Conservation (phyloP, 1,140 invertebrate genomes). For the Dreissena rostriformis region DNA sequence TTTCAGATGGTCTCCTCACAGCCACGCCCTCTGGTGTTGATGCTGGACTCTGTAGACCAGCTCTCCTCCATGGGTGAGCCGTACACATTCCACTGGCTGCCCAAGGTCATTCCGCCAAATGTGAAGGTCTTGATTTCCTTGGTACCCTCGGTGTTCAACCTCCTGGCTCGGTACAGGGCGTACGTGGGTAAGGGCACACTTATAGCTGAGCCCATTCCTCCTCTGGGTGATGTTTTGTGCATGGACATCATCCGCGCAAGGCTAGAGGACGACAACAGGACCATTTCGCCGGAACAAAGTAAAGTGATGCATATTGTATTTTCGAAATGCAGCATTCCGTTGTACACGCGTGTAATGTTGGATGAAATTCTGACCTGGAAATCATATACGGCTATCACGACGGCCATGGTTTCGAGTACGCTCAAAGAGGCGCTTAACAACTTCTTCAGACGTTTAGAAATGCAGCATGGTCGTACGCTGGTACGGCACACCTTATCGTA, state of each 20-base stretch:
- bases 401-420: conserved; percentile 50
- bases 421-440: conserved; percentile 60
- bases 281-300: conserved; percentile 80
- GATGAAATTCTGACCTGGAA: conserved; percentile 63
- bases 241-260: conserved; percentile 41
- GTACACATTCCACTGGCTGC: conserved; percentile 73
- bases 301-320: conserved; percentile 64
- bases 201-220: conserved; percentile 60
- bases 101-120: conserved; percentile 63
- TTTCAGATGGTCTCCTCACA: conserved; percentile 36
- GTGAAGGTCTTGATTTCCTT: conserved; percentile 71
- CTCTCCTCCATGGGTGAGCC: conserved; percentile 61
- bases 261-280: conserved; percentile 83
- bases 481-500: conserved; percentile 82
- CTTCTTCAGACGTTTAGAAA: conserved; percentile 67
- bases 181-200: conserved; percentile 56
- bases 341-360: conserved; percentile 64
- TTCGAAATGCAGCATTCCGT: conserved; percentile 55
- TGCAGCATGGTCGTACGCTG: conserved; percentile 65
- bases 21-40: conserved; percentile 65
- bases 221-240: conserved; percentile 56
- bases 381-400: conserved; percentile 59
- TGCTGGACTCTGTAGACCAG: conserved; percentile 74
- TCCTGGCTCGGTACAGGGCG: conserved; percentile 58
- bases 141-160: conserved; percentile 57